Evolutionary conservation across 2,113 vertebrate species (phyloP).

Genomic region (Panthera leo): DNA sequence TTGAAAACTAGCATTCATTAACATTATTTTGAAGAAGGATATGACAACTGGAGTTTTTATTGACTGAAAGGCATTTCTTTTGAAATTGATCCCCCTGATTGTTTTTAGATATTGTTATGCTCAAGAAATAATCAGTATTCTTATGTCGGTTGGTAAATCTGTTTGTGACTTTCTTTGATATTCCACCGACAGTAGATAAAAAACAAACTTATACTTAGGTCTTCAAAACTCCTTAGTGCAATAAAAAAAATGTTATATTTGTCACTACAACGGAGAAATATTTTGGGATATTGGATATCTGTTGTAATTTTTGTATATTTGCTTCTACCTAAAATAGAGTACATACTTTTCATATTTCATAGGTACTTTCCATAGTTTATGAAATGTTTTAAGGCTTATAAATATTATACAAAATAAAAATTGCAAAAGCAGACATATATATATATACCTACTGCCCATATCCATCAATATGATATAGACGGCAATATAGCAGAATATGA

Average conservation of each 20-base stretch:
- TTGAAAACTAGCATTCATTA: not conserved
- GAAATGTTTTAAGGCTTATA: not conserved
- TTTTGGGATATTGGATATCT: not conserved
- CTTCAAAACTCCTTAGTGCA: not conserved
- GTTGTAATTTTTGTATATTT: not conserved
- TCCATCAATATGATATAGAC: not conserved
- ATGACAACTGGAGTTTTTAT: slow-evolving; percentile 12
- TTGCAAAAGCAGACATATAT: not conserved
- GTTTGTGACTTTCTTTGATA: slow-evolving; percentile 16
- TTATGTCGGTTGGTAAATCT: not conserved
- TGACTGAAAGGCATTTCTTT: slow-evolving; percentile 29
- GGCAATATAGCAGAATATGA: not conserved
- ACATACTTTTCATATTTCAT: not conserved
- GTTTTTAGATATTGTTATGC: slow-evolving; percentile 23
- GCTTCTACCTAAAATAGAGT: not conserved
- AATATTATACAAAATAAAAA: not conserved
- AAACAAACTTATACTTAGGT: not conserved
- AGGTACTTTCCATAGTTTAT: not conserved
- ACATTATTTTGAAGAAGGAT: not conserved
- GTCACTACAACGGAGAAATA: not conserved
- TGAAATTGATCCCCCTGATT: not conserved
- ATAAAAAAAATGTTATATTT: not conserved
- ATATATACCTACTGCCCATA: not conserved
- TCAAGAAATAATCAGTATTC: slow-evolving; percentile 16
- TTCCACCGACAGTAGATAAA: not conserved